Base-by-base conservation (phyloP, 2,797 vertebrate genomes). In the Sternotherus odoratus region DNA sequence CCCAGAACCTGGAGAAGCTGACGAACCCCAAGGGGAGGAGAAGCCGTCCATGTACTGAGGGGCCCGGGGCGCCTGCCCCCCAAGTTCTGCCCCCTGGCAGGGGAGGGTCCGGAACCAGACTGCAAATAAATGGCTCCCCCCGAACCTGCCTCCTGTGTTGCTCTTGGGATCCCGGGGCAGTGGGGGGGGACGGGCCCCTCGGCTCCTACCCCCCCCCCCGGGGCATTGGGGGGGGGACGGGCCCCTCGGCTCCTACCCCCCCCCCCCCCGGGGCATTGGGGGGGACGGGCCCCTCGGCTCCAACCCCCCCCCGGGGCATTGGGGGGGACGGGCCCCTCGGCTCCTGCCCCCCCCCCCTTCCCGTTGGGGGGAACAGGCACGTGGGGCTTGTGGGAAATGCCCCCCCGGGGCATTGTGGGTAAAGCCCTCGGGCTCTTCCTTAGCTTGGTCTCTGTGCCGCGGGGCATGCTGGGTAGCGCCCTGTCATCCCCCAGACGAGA, bases 11-110 rank as follows among this genome's bases (percentile, higher is more conserved):
- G 87, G 99, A 99, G 84, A 99, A 99, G 96, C 98, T 99, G 91
- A 98, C 98, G 82, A 99, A 99, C 46, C 99, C 99, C 0, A 99
- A 99, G 96, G 99, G 99, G 99, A 99, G 92, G 99, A 99, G 97
- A 99, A 99, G 92, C 97, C 98, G 1, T 98, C 99, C 60, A 99
- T 99, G 99, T 99, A 99, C 95, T 99, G 98, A 99, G 17, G 6
- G 36, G 8, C 11, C 53, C 30, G 8, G 26, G 21, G 60, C 43
- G 12, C 24, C 24, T 12, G 28, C 74, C 46, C 43, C 43, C 43
- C 12, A 24, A 19, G 66, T 19, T 15, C 33, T 17, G 63, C 33
- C 63, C 63, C 60, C 30, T 3, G 8, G 30, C 16, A 6, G n/a
- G 15, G 63, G 63, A 21, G 36, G 69, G 69, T 36, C 19, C 16